Base-by-base conservation (phyloP, 1,140 invertebrate genomes). In the Drosophila prosaltans region DNA sequence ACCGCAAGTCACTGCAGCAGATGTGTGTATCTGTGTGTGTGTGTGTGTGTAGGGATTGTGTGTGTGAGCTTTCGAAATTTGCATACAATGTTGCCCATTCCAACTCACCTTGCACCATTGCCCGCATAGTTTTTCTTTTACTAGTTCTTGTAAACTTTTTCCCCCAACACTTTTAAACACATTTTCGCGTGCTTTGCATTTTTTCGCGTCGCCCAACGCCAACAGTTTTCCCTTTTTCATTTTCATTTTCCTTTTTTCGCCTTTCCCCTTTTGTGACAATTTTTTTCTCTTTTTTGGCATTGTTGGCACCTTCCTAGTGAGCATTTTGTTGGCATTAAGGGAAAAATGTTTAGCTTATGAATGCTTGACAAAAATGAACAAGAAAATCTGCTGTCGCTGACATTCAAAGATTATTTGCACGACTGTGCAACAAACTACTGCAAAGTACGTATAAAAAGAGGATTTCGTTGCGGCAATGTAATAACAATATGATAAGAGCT, bases 101-200 rank as follows among this genome's bases (percentile, higher is more conserved):
- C 2, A 11, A 11, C 6, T 4, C 72, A n/a, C 59, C 66, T 24
- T 6, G 9, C 26, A 30, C 43, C 36, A 9, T 10, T 21, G 7
- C 9, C 39, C 71, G 32, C 63, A 76, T 59, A 64, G 72, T 67
- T 65, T 11, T 10, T 39, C 6, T 7, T 36, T 36, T 36, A 5
- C 32, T 36, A 36, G 32, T 36, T 51, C 45, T 51, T 51, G 45
- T 26, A 51, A 76, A 64, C 65, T 74, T 77, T 68, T 69, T 16
- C 16, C 55, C 55, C 65, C 69, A 70, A 55, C 79, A 51, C 72
- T 72, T 57, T 73, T 72, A 81, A 80, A 76, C 61, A 69, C 72
- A 82, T 69, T 82, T 86, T 70, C 71, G 80, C 83, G 85, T 86
- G 80, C 57, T 71, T 79, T 67, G 57, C 65, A 72, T 79, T 71